phyloP scores from a whole-genome alignment of 2,888 invertebrate genomes.

The Ecliptopera silaceata region DNA sequence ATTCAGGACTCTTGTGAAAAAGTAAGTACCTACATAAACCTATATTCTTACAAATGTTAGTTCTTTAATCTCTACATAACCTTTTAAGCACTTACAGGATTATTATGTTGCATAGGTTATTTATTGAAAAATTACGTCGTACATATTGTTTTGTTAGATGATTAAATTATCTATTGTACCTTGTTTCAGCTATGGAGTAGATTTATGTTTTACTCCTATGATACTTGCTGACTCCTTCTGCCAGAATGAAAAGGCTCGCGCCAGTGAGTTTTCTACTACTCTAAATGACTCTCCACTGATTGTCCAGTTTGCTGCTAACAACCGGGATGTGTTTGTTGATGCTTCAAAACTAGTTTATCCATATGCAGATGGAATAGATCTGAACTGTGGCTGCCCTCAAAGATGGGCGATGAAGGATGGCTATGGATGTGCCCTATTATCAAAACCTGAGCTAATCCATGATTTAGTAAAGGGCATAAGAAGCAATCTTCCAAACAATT shows the following conservation, averaged over 20 bases:
- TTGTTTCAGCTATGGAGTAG: slow-evolving; percentile 89
- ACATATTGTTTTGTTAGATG: too few relatives aligned
- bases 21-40: slow-evolving; percentile 50
- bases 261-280: slow-evolving; percentile 91
- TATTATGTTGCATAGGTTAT: too few relatives aligned
- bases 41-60: not conserved
- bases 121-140: too few relatives aligned
- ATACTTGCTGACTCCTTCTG: slow-evolving; percentile 97
- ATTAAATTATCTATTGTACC: slow-evolving; percentile 4
- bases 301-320: slow-evolving; percentile 97
- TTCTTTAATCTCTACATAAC: too few relatives aligned
- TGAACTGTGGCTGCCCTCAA: slow-evolving; percentile 99
- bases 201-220: slow-evolving; percentile 98
- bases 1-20: slow-evolving; percentile 73
- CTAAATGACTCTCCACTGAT: slow-evolving; percentile 91
- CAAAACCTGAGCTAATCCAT: slow-evolving; percentile 91
- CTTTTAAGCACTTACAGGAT: too few relatives aligned
- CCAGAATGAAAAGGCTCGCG: slow-evolving; percentile 92
- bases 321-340: slow-evolving; percentile 90
- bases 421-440: slow-evolving; percentile 92
- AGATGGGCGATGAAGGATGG: slow-evolving; percentile 96
- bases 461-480: slow-evolving; percentile 91
- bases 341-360: slow-evolving; percentile 93
- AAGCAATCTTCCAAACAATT: slow-evolving; percentile 87
- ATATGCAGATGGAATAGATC: slow-evolving; percentile 95